A percentile compares a stretch with the other conserved stretches of the same genome.
These are phyloP conservation scores for Phalacrocorax carbo DNA, from an alignment of 2,113 vertebrate species.

Conservation along the genomic window DNA sequence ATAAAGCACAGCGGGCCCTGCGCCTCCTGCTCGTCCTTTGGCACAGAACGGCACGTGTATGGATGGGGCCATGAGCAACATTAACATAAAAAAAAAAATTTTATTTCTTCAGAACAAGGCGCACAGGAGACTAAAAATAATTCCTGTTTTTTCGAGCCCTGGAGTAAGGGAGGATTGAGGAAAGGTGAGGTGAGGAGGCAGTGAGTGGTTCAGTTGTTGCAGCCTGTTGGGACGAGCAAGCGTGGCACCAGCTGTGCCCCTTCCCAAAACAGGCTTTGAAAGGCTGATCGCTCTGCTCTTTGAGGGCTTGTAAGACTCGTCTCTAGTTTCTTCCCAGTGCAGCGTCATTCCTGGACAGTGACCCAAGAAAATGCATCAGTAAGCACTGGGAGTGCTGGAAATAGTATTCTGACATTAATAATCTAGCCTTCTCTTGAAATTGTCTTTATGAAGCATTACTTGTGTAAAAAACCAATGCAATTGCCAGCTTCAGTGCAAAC, in stretches of 20 bases:
- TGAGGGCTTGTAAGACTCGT: too few relatives aligned
- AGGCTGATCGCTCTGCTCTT: accelerated
- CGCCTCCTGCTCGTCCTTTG: accelerated
- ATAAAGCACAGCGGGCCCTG: accelerated
- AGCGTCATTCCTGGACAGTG: neutral
- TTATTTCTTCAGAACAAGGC: neutral
- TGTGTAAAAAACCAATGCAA: neutral
- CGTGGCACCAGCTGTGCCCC: accelerated
- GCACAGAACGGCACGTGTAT: accelerated
- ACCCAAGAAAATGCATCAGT: neutral
- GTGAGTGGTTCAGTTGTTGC: accelerated
- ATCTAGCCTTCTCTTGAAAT: neutral
- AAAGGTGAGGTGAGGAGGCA: neutral
- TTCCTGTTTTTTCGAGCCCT: neutral
- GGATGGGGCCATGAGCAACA: too few relatives aligned
- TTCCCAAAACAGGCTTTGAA: accelerated
- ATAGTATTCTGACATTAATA: too few relatives aligned
- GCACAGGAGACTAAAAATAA: neutral
- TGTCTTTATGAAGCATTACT: neutral
- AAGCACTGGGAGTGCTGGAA: neutral
- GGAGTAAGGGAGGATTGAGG: neutral
- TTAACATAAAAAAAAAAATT: accelerated
- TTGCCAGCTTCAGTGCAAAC: neutral
- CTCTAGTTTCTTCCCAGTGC: neutral
- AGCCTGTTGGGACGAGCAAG: neutral